Evolutionary conservation across 2,888 invertebrate genomes (phyloP).

Genomic region (Margaritifera margaritifera): DNA sequence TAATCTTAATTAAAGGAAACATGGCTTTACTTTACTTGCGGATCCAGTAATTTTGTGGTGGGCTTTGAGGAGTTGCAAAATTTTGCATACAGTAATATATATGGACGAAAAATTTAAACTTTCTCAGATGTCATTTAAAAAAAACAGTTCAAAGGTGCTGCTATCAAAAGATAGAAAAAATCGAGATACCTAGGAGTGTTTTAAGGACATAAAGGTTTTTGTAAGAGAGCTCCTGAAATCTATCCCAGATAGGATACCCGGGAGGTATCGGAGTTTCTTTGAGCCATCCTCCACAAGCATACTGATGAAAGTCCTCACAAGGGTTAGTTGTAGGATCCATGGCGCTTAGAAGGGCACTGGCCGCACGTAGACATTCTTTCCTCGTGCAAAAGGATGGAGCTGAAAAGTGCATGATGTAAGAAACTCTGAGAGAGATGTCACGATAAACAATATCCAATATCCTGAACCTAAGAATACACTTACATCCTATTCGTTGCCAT

Average conservation of each 20-base stretch:
- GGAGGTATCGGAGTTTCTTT: constrained; percentile 60
- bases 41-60: no score
- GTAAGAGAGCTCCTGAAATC: constrained; percentile 61
- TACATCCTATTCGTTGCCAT: no score
- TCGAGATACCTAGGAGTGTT: constrained; percentile 54
- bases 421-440: no score
- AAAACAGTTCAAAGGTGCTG: background rate
- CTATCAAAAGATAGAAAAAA: no score
- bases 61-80: no score
- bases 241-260: constrained; percentile 62
- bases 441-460: no score
- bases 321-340: constrained; percentile 58
- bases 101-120: no score
- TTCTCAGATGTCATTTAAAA: no score
- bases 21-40: no score
- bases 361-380: constrained; percentile 56
- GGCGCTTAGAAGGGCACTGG: constrained; percentile 52
- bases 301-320: constrained; percentile 63
- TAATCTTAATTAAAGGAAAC: no score
- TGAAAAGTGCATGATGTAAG: constrained; percentile 6
- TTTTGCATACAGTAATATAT: no score
- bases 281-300: constrained; percentile 65
- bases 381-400: constrained; percentile 43
- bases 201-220: constrained; percentile 61
- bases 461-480: no score